Conservation (phyloP, 2,888 invertebrate species). For the Pammene aurita region DNA sequence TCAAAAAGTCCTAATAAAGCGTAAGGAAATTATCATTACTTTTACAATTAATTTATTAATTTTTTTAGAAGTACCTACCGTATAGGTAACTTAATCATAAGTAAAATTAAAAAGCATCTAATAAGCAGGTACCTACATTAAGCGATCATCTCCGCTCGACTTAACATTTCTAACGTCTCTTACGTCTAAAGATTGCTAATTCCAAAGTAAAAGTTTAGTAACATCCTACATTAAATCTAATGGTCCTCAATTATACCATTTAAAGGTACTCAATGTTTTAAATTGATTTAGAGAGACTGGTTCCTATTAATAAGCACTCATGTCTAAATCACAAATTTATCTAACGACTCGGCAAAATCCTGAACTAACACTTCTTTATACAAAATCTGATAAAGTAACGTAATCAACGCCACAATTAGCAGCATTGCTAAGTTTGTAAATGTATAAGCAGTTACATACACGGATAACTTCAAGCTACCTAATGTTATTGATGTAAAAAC, state of each 20-base stretch:
- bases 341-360: not conserved
- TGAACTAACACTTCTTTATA: slow-evolving; percentile 11
- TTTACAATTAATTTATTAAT: not conserved
- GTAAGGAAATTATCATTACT: not conserved
- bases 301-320: slow-evolving; percentile 38
- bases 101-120: not conserved
- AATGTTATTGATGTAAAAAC: slow-evolving; percentile 23
- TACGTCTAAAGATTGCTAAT: slow-evolving; percentile 24
- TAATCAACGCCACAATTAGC: slow-evolving; percentile 8
- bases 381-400: not conserved
- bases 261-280: slow-evolving; percentile 33
- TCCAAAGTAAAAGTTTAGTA: slow-evolving; percentile 35
- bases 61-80: not conserved
- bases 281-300: slow-evolving; percentile 35
- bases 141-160: not conserved
- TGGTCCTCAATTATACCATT: slow-evolving; percentile 39
- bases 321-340: slow-evolving; percentile 25
- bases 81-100: slow-evolving; percentile 2
- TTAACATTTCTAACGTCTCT: slow-evolving; percentile 15
- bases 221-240: slow-evolving; percentile 38
- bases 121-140: not conserved
- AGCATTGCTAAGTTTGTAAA: slow-evolving; percentile 15
- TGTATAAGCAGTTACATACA: slow-evolving; percentile 19
- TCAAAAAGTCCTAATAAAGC: too few species aligned
- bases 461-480: slow-evolving; percentile 7